phyloP scores from a whole-genome alignment of 2,888 invertebrate species.

The Lithophane semibrunnea region DNA sequence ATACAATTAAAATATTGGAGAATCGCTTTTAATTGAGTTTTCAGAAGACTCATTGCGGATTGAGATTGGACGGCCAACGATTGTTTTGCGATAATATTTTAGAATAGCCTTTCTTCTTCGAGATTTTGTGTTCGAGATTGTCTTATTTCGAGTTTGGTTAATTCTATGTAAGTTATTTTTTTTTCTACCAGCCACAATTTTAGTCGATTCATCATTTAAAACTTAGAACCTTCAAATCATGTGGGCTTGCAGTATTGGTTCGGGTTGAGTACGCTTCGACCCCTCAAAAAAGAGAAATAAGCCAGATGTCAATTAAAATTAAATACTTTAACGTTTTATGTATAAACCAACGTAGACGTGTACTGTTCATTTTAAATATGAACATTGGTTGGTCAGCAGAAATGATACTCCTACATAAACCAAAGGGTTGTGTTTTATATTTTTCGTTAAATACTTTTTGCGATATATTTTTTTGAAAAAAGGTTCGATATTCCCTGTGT shows the following conservation, averaged over 20 bases:
- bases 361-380: slow-evolving; percentile 5
- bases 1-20: slow-evolving; percentile 76
- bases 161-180: too few species aligned
- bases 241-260: slow-evolving; percentile 1
- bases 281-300: neutral
- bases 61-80: slow-evolving; percentile 47
- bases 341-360: neutral
- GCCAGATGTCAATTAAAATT: neutral
- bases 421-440: neutral
- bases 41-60: slow-evolving; percentile 57
- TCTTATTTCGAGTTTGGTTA: neutral
- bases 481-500: neutral
- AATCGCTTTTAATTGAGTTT: slow-evolving; percentile 76
- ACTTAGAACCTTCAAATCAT: neutral
- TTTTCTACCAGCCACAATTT: neutral
- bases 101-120: slow-evolving; percentile 30
- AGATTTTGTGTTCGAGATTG: slow-evolving; percentile 24
- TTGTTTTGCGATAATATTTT: slow-evolving; percentile 57
- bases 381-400: neutral
- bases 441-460: too few species aligned
- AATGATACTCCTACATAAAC: neutral
- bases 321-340: neutral
- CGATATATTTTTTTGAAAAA: too few species aligned
- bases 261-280: neutral
- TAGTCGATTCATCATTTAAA: neutral